Base-by-base conservation (phyloP, 2,797 vertebrate species). In the Tapera naevia region DNA sequence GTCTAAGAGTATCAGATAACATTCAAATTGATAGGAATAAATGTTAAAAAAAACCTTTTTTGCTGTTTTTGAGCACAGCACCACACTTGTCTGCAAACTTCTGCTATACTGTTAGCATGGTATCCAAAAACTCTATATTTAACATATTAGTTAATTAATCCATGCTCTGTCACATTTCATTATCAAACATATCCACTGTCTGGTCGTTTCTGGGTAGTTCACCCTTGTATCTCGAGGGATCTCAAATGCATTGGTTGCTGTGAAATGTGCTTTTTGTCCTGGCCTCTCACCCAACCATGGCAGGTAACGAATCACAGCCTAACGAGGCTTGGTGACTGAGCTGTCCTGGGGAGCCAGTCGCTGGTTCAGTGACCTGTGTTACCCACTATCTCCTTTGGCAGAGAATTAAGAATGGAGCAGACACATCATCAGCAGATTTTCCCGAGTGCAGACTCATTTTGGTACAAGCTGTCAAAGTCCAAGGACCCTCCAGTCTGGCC, bases 341-440 rank as follows among this genome's bases (percentile, higher is more conserved):
- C 89, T 80, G 14, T 61, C 22, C 86, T 58, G 76, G 46, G 80
- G 43, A 81, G 80, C 91, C 80, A 72, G 45, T 21, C 3, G 0
- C 90, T 94, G 94, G 30, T 86, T 95, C 94, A 83, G 58, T 95
- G 96, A 96, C 96, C 97, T 96, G 65, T 78, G 9, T 78, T 88
- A 79, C 83, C 76, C 67, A 37, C 60, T 78, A 61, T 94, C 95
- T 96, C 87, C 17, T 79, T 93, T 96, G 97, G 97, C 97, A 97
- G 81, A 33, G 69, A 93, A 88, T 79, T 72, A 62, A 76, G 95
- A 83, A 75, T 79, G 74, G 66, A 94, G 92, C 90, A 98, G 97
- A 97, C 96, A 79, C 95, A 73, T 76, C 88, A 96, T 97, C 97
- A 98, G 98, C 97, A 97, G 81, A 96, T 97, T 97, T 96, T 91